Percentiles rank a stretch among this genome's conserved stretches.
These are phyloP conservation scores for Leptinotarsa rubiginosa DNA, from an alignment of 2,888 invertebrate genomes.

Conservation along the genomic window DNA sequence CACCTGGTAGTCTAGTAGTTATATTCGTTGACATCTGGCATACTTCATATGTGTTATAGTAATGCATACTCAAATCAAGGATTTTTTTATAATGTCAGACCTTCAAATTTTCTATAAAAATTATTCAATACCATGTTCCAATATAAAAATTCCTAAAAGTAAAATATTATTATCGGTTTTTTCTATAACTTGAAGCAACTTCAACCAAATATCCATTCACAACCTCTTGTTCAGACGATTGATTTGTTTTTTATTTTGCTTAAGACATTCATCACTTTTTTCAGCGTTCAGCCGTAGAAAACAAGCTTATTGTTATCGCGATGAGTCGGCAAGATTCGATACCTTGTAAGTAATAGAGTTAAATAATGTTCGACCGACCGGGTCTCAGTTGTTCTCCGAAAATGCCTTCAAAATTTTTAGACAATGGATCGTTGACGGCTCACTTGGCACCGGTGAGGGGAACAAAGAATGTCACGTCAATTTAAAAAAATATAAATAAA, in stretches of 20 bases:
- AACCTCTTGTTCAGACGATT: background rate
- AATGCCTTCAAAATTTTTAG: conserved; percentile 32
- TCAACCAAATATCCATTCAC: conserved; percentile 2
- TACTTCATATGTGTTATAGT: no score
- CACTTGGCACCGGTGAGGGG: conserved; percentile 24
- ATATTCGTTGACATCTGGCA: no score
- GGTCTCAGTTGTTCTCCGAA: conserved; percentile 22
- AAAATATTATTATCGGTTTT: background rate
- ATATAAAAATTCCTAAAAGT: no score
- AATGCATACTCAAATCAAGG: no score
- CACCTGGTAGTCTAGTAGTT: no score
- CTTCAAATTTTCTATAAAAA: no score
- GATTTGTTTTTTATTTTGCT: conserved; percentile 8
- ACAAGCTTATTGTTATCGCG: conserved; percentile 28
- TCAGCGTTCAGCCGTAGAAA: conserved; percentile 26
- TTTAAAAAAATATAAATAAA: conserved; percentile 29
- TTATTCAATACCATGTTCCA: background rate
- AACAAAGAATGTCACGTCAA: conserved; percentile 30
- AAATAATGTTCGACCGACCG: conserved; percentile 17
- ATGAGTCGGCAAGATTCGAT: conserved; percentile 32
- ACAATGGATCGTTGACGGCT: conserved; percentile 37
- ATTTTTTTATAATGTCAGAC: no score
- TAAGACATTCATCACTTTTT: conserved; percentile 15
- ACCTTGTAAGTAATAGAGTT: conserved; percentile 28
- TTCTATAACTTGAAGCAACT: background rate